Percentiles rank a stretch among this genome's conserved stretches.
phyloP scores from a whole-genome alignment of 2,888 invertebrate genomes.

The Lochmaea crataegi region DNA sequence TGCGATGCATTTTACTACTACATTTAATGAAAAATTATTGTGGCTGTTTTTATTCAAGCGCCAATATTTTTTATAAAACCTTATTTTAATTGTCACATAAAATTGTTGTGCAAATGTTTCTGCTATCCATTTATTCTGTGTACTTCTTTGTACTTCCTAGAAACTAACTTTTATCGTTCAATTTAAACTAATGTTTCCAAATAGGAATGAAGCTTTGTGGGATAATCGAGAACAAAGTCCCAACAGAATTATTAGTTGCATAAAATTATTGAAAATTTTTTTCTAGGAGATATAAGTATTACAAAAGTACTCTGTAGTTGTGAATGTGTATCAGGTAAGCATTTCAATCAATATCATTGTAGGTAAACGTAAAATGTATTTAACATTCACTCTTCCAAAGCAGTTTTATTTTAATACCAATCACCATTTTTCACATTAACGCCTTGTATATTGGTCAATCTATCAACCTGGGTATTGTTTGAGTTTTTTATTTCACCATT shows the following conservation, averaged over 20 bases:
- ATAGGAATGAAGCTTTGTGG: slow-evolving; percentile 15
- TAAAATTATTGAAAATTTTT: slow-evolving; percentile 31
- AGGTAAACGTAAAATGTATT: background rate
- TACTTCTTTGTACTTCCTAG: slow-evolving; percentile 33
- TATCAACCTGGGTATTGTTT: slow-evolving; percentile 30
- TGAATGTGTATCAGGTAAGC: slow-evolving; percentile 44
- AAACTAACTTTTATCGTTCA: slow-evolving; percentile 24
- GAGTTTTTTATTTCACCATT: slow-evolving; percentile 16
- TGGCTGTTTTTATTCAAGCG: too few species aligned
- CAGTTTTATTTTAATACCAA: background rate
- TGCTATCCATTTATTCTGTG: slow-evolving; percentile 1
- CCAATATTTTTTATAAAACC: too few species aligned
- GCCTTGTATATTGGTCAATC: slow-evolving; percentile 42
- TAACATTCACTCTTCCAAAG: background rate
- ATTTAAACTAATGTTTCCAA: slow-evolving; percentile 6
- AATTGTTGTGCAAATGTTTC: background rate
- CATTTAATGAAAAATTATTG: too few species aligned
- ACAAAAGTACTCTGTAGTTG: slow-evolving; percentile 42
- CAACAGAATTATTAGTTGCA: background rate
- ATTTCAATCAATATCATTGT: slow-evolving; percentile 14
- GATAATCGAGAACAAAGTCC: slow-evolving; percentile 11
- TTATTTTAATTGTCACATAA: too few species aligned
- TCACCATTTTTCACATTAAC: background rate
- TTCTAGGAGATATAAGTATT: slow-evolving; percentile 44
- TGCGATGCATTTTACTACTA: too few species aligned